Base-by-base conservation (phyloP, 1,140 invertebrate genomes). In the Drosophila azteca region DNA sequence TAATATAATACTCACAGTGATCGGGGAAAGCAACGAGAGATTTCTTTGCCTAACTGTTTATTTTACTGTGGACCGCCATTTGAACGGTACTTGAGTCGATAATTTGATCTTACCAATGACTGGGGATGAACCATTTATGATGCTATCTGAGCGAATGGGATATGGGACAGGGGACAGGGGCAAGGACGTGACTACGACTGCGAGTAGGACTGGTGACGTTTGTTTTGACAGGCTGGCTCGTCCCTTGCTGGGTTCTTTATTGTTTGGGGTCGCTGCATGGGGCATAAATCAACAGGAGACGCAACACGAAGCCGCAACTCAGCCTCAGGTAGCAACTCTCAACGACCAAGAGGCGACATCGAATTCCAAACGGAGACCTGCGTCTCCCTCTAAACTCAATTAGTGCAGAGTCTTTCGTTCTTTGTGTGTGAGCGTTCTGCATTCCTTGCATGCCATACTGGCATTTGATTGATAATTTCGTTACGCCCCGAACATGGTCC, bases 391-490 rank as follows among this genome's bases (percentile, higher is more conserved):
- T 53, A 84, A 77, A 70, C 81, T 78, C 82, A 85, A 85, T 85
- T 87, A 85, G 82, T 84, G 61, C 61, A 72, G 61, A 73, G 70
- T 60, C 48, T 57, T 69, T 60, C 43, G 61, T 15, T 59, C 48
- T 65, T 54, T 78, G 77, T 60, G 74, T 61, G 66, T 48, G 61
- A 50, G 62, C 57, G 70, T 53, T 52, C 68, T 78, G 82, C 82
- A 87, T 85, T 85, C 82, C 75, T 82, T 78, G 69, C 65, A 81
- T 85, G 77, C 82, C 82, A 78, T 73, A 73, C 77, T 85, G 82
- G 82, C 82, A 85, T 85, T 85, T 85, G 82, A 85, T 85, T 85
- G 82, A 85, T 85, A 85, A 87, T 85, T 87, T 85, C 74, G 82
- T 87, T 85, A 85, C 78, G 82, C 82, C 82, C 81, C 69, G 54